Evolutionary conservation across 2,888 invertebrate genomes (phyloP), one percentile per base, ranked within the genome.

Genomic region (Drosophila melanocephala): DNA sequence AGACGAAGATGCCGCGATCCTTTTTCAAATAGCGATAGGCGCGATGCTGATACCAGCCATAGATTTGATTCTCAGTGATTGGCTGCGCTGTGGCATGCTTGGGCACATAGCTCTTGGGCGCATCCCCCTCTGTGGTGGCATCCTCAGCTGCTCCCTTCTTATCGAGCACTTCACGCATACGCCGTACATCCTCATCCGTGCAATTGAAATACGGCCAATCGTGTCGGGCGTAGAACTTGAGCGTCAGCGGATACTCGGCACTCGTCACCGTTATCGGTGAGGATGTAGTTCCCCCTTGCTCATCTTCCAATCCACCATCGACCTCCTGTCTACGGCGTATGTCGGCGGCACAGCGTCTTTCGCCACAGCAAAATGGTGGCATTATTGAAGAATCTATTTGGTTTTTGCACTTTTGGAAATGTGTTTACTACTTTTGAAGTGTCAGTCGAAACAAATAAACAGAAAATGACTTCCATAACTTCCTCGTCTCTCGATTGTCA

Each of bases 141-240:
- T 28, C 33, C 0, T 50, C 26, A 3, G 19, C 12, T 1, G 22
- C n/a, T 1, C 19, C 42, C 16, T 52, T 16, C 22, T 55, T 75
- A 30, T 79, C 77, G 19, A 72, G 61, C 35, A 76, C 74, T 42
- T 75, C 67, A 5, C 70, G 83, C 62, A 77, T 75, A 3, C 58
- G 59, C 0, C 62, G 59, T 5, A 76, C 57, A 57, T 88, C 74
- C 9, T 75, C 56, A 0, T 69, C 66, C 2, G 68, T 81, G 70
- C 87, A 88, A 19, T 79, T 75, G 26, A 77, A 89, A 47, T 90
- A 89, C 0, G 81, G 81, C 83, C 81, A 83, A 67, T 88, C 89
- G 57, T 88, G 89, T 1, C 90, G 89, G 2, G 87, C 89, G 58
- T 88, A 88, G 35, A 90, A 90, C 64, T 88, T 88, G 0, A 88